Base-by-base conservation (phyloP, 2,113 vertebrate species). In the Cryptomyrus ogoouensis region DNA sequence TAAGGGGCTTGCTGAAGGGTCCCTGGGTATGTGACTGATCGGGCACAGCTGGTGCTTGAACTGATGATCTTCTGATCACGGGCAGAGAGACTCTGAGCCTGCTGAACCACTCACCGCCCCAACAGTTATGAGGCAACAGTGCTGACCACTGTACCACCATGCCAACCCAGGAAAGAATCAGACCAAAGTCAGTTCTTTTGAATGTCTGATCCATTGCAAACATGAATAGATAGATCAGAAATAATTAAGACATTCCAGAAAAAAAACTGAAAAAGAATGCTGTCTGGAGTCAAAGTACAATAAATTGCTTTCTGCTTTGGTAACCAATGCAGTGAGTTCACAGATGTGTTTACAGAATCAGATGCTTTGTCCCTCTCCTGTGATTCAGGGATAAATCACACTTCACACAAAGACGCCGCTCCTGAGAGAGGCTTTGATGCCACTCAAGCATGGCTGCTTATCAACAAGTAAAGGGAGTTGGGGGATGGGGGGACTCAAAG, bases 371-470 rank as follows among this genome's bases (percentile, higher is more conserved):
- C 91, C 89, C 90, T 6, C 85, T 87, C 83, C 91, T 92, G 92
- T 92, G 93, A 42, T 35, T 42, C 6, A 5, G 2, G 74, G 35
- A 80, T 42, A 80, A 80, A 80, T 93, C 92, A 92, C 92, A 91
- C 90, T 90, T 74, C 62, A 74, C 15, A 49, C 13, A 6, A 49
- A 89, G 90, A 92, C 89, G 88, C 47, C 0, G 91, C 89, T 91
- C 90, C 90, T 83, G 83, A 53, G 90, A 90, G 90, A 92, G 92
- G 91, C 89, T 93, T 93, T 95, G 95, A 95, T 95, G 66, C 94
- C 91, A 58, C 92, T 91, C 89, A 90, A 91, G 87, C 52, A 92
- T 89, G 92, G 90, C 90, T 91, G 93, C 92, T 94, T 93, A 95
- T 95, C 94, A 93, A 90, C 92, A 93, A 93, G 94, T 88, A 93